Percentiles rank a stretch among this genome's conserved stretches.
Evolutionary conservation across 2,888 invertebrate genomes (phyloP).

Genomic region (Rhingia rostrata): DNA sequence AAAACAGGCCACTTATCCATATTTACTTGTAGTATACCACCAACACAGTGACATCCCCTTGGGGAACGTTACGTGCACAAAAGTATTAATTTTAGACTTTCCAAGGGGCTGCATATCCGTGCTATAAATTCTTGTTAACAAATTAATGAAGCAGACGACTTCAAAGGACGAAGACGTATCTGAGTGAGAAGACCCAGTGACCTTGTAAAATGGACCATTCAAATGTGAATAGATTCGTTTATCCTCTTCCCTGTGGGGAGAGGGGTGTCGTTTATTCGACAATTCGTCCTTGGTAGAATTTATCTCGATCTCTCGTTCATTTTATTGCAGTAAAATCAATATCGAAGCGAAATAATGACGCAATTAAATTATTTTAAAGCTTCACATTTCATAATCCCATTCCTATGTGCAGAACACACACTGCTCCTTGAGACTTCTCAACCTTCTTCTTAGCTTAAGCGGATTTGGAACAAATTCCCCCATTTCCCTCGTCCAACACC

Average conservation of each 20-base stretch:
- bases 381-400: conserved; percentile 6
- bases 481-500: background rate
- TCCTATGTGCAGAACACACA: background rate
- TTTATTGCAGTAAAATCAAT: background rate
- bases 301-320: background rate
- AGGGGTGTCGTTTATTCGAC: background rate
- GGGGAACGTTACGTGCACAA: background rate
- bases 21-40: conserved; percentile 19
- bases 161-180: background rate
- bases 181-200: background rate
- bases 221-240: conserved; percentile 6
- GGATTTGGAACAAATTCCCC: conserved; percentile 11
- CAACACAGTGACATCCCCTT: background rate
- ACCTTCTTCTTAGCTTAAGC: conserved; percentile 18
- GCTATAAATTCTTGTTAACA: conserved; percentile 5
- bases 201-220: conserved; percentile 6
- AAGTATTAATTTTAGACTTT: conserved; percentile 32
- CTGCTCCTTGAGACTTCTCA: conserved; percentile 9
- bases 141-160: conserved; percentile 19
- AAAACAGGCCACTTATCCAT: conserved; percentile 48
- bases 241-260: background rate
- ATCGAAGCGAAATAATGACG: background rate
- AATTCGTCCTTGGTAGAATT: conserved; percentile 23
- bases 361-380: conserved; percentile 19
- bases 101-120: background rate